Base-by-base conservation (phyloP, 1,140 invertebrate species). In the Andrena cerasifolii region DNA sequence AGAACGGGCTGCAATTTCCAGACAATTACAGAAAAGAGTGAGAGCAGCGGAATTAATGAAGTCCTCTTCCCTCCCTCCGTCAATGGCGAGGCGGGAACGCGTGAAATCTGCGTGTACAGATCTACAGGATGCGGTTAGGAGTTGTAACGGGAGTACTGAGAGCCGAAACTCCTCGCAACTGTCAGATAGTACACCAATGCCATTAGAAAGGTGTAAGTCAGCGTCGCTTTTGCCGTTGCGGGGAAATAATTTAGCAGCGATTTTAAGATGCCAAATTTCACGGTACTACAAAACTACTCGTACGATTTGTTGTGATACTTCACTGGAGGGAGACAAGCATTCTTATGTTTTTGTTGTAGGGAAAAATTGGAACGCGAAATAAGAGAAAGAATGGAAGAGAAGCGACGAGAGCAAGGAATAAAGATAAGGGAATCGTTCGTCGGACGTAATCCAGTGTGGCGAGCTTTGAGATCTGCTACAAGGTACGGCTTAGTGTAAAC, bases 161-260 rank as follows among this genome's bases (percentile, higher is more conserved):
- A 84, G 18, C 81, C 88, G 33, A 84, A 84, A 87, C 85, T 63
- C 88, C 87, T 81, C 83, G 73, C 58, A 67, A 78, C 0, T 91
- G 84, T 76, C 91, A 89, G n/a, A 86, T 67, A 40, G 67, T 16
- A 87, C 89, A n/a, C 83, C 89, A 0, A 70, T 87, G 0, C 82
- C 82, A 14, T 90, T 89, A 8, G 90, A 91, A 33, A 89, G 91
- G 81, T 90, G 92, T 3, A 89, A 88, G 74, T 94, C 94, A 4
- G 90, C 90, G 54, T 92, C 93, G 12, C 72, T 91, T 28, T 88
- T 92, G 31, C 93, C 94, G 0, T 87, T 94, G 1, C 94, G 94
- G 61, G 93, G 95, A 66, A 95, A 94, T 6, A 96, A 96, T 85
- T 91, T 96, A 77, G 95, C 95, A n/a, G 95, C 95, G 3, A 90